Evolutionary conservation across 1,140 invertebrate genomes (phyloP), one percentile per base, ranked within the genome.

Genomic region (Chironomus striatipennis): DNA sequence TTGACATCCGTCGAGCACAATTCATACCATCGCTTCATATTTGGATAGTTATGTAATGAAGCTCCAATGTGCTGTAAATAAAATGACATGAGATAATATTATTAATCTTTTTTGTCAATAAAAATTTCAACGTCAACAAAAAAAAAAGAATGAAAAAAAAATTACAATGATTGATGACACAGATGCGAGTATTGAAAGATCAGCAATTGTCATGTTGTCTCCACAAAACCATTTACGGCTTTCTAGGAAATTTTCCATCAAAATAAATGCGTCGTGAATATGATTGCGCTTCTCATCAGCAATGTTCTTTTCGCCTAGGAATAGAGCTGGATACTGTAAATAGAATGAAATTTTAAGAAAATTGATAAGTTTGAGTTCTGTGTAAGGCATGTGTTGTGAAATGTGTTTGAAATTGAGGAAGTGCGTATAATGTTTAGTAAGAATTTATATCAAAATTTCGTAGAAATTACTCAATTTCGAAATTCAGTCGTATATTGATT

Each of bases 1-100:
- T 86, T 86, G 75, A 88, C 81, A 20, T 79, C 77, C 73, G 81
- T 75, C 20, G 77, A 76, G 77, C 90, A 90, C 67, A 85, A 83
- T 9, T 87, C 83, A 73, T 89, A 80, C 90, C 91, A 93, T 10
- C 81, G 81, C 9, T 83, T 77, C 15, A 93, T 85, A 78, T 91
- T 90, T 7, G 86, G 84, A 78, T 87, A 92, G 74, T 84, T 81
- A n/a, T 85, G 79, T 18, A 91, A 83, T 77, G 89, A 87, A 84
- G 89, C 89, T 7, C 88, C 89, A 43, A 87, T 85, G 76, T 86
- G 86, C 89, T 92, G 79, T 76, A 79, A 83, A 79, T 43, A 75
- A 42, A 79, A 74, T 17, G 10, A 47, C n/a, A 7, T 67, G 64
- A 15, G 42, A 34, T 65, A 12, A 21, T 17, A 8, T 74, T 21